Evolutionary conservation across 2,113 vertebrate genomes (phyloP).

Genomic region (Scophthalmus maximus): DNA sequence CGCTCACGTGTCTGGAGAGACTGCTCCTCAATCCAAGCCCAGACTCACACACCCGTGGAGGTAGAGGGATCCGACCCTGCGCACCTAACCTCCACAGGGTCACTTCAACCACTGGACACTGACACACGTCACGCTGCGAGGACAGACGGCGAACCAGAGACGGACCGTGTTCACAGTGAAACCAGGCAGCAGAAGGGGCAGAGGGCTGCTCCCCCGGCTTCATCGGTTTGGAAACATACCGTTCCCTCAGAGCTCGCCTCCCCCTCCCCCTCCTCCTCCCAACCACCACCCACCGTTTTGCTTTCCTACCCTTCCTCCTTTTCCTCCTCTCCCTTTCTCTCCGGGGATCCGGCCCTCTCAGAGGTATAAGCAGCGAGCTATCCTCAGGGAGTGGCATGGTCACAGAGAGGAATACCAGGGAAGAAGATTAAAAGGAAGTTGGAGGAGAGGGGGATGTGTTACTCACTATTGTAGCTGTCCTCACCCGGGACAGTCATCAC

Average conservation of each 20-base stretch:
- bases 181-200: constrained; percentile 13
- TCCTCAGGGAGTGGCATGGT: constrained; percentile 57
- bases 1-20: no score
- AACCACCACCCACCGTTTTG: background rate
- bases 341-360: constrained; percentile 38
- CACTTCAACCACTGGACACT: background rate
- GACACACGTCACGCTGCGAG: constrained; percentile 11
- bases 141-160: constrained; percentile 7
- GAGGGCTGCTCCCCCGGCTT: constrained; percentile 9
- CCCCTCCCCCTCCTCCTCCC: background rate
- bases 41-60: no score
- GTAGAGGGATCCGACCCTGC: background rate
- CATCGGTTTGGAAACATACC: constrained; percentile 33
- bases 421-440: constrained; percentile 47
- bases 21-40: no score
- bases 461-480: constrained; percentile 52
- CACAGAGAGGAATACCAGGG: constrained; percentile 12
- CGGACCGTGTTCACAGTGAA: constrained; percentile 22
- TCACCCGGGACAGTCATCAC: constrained; percentile 32
- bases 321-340: constrained; percentile 12
- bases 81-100: constrained; percentile 17
- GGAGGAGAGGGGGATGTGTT: constrained; percentile 39
- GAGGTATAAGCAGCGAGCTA: constrained; percentile 36
- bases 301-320: background rate
- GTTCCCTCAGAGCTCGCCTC: constrained; percentile 13